phyloP scores from a whole-genome alignment of 2,797 vertebrate species.

The Onychomys leucogaster region DNA sequence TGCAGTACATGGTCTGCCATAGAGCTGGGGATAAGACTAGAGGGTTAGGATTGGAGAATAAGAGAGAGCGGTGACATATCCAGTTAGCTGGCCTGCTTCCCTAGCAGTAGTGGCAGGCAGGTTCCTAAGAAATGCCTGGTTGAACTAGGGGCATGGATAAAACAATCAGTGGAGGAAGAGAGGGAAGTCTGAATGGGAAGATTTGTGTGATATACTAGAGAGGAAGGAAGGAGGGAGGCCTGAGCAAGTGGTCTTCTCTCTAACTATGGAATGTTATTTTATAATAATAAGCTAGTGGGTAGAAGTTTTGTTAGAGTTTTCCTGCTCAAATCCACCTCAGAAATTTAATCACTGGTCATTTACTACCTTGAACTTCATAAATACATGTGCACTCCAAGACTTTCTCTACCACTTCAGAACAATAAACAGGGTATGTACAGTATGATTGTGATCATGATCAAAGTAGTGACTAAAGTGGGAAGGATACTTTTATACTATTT shows the following conservation, averaged over 20 bases:
- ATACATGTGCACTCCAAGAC: rapidly evolving
- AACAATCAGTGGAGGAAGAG: background rate
- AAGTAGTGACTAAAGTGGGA: background rate
- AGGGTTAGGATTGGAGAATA: background rate
- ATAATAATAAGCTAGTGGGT: background rate
- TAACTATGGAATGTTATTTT: background rate
- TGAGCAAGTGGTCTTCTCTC: background rate
- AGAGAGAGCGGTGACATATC: too few species aligned
- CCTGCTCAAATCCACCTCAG: background rate
- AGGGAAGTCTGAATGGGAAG: too few species aligned
- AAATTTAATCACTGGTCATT: background rate
- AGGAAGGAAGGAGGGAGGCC: too few species aligned
- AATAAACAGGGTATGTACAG: background rate
- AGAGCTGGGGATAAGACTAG: background rate
- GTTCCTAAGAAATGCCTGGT: too few species aligned
- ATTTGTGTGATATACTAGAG: background rate
- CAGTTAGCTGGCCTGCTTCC: background rate
- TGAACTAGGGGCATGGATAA: too few species aligned
- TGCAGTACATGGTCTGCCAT: background rate
- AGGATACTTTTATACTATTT: background rate
- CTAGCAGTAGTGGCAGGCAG: background rate
- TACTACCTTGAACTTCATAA: background rate
- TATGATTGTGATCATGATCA: background rate
- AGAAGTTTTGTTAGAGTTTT: background rate
- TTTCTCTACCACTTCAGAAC: background rate